phyloP scores from a whole-genome alignment of 2,888 invertebrate genomes.

The Trachelus troglodyta region DNA sequence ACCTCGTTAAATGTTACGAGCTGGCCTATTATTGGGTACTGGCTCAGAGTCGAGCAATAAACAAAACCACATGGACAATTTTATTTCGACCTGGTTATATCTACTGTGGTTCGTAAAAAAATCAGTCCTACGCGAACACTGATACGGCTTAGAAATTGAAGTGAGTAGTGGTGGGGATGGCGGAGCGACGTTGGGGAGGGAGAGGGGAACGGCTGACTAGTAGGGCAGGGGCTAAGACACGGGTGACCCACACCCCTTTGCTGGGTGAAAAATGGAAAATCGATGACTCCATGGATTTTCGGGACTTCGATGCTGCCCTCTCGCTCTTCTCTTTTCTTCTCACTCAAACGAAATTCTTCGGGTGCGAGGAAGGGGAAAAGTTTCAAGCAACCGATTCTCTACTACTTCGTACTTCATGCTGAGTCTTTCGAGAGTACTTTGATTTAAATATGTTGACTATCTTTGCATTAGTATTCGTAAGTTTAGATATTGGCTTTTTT shows the following conservation, averaged over 20 bases:
- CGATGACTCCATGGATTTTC: neutral
- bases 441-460: neutral
- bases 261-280: neutral
- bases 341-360: neutral
- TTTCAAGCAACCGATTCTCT: neutral
- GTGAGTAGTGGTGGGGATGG: neutral
- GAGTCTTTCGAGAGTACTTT: neutral
- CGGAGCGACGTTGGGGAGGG: no score
- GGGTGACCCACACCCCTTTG: neutral
- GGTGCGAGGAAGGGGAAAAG: neutral
- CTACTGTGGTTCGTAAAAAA: neutral
- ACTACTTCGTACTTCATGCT: neutral
- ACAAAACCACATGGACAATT: neutral
- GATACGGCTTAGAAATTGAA: neutral
- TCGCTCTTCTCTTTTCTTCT: neutral
- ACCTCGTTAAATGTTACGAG: neutral
- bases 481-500: neutral
- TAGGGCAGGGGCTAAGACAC: neutral
- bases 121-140: neutral
- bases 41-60: neutral
- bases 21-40: neutral
- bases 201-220: neutral
- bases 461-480: neutral
- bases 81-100: neutral
- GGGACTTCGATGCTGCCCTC: neutral